A percentile compares a stretch with the other conserved stretches of the same genome.
Conservation (phyloP, 2,797 vertebrate genomes). For the Melopsittacus undulatus region DNA sequence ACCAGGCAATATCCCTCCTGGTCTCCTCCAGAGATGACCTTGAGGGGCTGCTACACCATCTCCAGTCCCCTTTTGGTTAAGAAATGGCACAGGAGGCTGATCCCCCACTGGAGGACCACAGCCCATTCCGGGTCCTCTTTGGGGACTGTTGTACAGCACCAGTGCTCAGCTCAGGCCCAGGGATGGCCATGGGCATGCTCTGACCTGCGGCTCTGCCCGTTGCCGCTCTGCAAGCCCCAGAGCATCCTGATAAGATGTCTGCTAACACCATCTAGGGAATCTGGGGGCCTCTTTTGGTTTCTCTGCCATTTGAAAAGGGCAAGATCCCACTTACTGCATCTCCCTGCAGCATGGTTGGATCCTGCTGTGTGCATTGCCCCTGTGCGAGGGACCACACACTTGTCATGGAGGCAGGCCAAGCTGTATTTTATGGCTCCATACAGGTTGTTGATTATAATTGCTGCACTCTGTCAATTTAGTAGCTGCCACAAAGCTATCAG, state of each 20-base stretch:
- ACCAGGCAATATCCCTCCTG: neutral
- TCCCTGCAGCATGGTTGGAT: rapidly evolving
- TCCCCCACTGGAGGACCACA: neutral
- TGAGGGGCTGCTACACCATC: neutral
- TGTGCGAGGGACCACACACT: rapidly evolving
- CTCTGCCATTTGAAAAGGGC: neutral
- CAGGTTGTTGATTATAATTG: conserved; percentile 41
- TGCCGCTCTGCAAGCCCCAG: neutral
- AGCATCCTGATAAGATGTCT: rapidly evolving
- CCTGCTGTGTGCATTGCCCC: rapidly evolving
- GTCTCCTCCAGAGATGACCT: neutral
- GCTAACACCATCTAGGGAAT: neutral
- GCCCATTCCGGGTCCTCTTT: rapidly evolving
- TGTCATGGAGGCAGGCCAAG: rapidly evolving
- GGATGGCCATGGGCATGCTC: neutral
- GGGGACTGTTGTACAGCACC: rapidly evolving
- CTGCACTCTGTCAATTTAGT: conserved; percentile 50
- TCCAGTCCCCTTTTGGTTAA: neutral
- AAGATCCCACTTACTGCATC: neutral
- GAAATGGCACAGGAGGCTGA: neutral
- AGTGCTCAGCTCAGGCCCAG: rapidly evolving
- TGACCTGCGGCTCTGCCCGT: rapidly evolving
- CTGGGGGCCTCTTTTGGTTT: rapidly evolving
- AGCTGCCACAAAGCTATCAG: conserved; percentile 37
- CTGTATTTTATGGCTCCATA: neutral